Conservation (phyloP, 30 jellyfish, hydroid and myxozoan genomes). For the Aurelia coerulea region DNA sequence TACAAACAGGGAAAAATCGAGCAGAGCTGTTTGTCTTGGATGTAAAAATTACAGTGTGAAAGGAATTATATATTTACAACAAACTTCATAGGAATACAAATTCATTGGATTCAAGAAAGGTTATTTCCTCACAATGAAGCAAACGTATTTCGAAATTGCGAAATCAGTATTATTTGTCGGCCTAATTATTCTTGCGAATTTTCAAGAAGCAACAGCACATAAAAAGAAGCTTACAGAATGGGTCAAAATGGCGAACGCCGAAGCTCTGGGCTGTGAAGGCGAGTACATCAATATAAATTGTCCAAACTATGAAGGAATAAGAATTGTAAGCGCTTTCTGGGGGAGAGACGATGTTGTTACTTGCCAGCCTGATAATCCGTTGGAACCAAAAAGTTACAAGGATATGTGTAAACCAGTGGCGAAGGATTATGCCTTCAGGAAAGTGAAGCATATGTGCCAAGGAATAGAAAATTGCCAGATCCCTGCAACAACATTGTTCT, state of each 20-base stretch:
- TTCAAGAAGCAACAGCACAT: slow-evolving; percentile 10
- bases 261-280: slow-evolving; percentile 91
- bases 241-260: slow-evolving; percentile 57
- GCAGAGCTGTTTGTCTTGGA: too few species aligned
- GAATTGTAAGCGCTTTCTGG: slow-evolving; percentile 91
- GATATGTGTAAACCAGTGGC: slow-evolving; percentile 87
- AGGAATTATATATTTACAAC: too few species aligned
- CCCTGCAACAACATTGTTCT: slow-evolving; percentile 69
- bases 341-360: slow-evolving; percentile 89
- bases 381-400: slow-evolving; percentile 66
- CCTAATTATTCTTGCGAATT: neutral
- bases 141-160: too few species aligned
- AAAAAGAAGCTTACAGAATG: slow-evolving; percentile 79
- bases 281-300: slow-evolving; percentile 82
- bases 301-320: slow-evolving; percentile 89
- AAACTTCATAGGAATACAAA: too few species aligned
- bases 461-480: slow-evolving; percentile 74
- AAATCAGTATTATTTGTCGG: neutral
- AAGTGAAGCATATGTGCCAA: slow-evolving; percentile 87
- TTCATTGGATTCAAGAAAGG: too few species aligned
- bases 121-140: too few species aligned
- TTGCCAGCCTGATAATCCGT: slow-evolving; percentile 85
- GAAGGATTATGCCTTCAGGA: slow-evolving; percentile 75
- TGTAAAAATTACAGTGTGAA: too few species aligned
- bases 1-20: too few species aligned